Percentiles rank a stretch among this genome's conserved stretches.
Evolutionary conservation across 1,140 invertebrate genomes (phyloP).

Genomic region (Aporrectodea caliginosa): DNA sequence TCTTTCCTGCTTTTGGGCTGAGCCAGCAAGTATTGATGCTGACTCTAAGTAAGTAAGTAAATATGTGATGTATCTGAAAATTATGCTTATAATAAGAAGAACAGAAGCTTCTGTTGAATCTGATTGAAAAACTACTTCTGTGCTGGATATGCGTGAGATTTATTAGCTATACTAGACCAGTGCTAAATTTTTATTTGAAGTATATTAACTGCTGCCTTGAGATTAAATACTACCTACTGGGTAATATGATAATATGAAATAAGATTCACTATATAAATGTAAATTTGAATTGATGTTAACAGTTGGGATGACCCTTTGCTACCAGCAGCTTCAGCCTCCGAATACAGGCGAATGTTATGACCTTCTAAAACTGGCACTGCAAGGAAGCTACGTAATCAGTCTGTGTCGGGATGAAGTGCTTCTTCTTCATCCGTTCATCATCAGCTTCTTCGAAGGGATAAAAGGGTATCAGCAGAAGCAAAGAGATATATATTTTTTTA

Average conservation of each 20-base stretch:
- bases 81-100: too few relatives aligned
- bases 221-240: not conserved
- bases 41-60: too few relatives aligned
- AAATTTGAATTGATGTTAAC: slow-evolving; percentile 48
- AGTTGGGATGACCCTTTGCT: slow-evolving; percentile 86
- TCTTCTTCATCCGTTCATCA: slow-evolving; percentile 89
- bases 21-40: too few relatives aligned
- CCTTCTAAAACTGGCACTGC: slow-evolving; percentile 84
- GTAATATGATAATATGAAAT: not conserved
- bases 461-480: slow-evolving; percentile 76
- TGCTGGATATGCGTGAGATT: too few relatives aligned
- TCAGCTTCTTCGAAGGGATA: slow-evolving; percentile 86
- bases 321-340: slow-evolving; percentile 74
- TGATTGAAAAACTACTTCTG: too few relatives aligned
- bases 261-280: not conserved
- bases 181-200: not conserved
- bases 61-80: too few relatives aligned
- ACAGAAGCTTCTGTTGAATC: too few relatives aligned
- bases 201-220: slow-evolving; percentile 1
- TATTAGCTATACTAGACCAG: too few relatives aligned
- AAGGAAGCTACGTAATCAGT: slow-evolving; percentile 88
- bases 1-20: too few relatives aligned
- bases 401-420: slow-evolving; percentile 96
- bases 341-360: slow-evolving; percentile 61
- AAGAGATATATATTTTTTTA: too few relatives aligned